Evolutionary conservation across 2,113 vertebrate species (phyloP), one percentile per base, ranked within the genome.

Genomic region (Mystacornis crossleyi): DNA sequence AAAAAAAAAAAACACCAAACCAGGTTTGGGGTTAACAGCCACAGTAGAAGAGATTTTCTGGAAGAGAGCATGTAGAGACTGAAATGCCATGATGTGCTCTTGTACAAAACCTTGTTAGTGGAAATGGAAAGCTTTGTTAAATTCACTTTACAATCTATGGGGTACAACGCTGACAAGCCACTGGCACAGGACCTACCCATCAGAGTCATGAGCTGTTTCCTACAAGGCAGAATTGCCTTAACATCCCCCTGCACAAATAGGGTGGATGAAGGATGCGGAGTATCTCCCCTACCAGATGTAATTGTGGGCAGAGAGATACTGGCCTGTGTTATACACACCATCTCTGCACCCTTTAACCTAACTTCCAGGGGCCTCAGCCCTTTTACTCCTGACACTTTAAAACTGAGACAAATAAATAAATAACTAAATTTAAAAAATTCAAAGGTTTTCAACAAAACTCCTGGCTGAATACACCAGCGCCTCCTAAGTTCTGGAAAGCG

Each of bases 271-370:
- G 4, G 17, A 58, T 20, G 25, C 1, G 45, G 10, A 21, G 26
- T 8, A 40, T 29, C 18, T n/a, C 48, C 29, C 16, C 36, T 28
- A 17, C 42, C 47, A n/a, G n/a, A 33, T 0, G 5, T 8, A 38
- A 8, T 3, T 38, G 20, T 10, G 14, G 10, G 29, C 21, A 62
- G 18, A 31, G 24, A 29, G 12, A 9, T 9, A 33, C 0, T 1
- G 28, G 33, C 33, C 51, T n/a, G 31, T 10, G 18, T 17, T 14
- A 48, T 19, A n/a, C 23, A 21, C 4, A 28, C n/a, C 31, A 60
- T 1, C 45, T 23, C 67, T 24, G 25, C 11, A 38, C 2, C 4
- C 51, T 19, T 0, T 58, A 82, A 21, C 26, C 16, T 13, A 13
- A 71, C 14, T 64, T 34, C 4, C 2, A 10, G 6, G 8, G 17